Conservation (phyloP, 2,888 invertebrate genomes). For the Oxytorus armatus region DNA sequence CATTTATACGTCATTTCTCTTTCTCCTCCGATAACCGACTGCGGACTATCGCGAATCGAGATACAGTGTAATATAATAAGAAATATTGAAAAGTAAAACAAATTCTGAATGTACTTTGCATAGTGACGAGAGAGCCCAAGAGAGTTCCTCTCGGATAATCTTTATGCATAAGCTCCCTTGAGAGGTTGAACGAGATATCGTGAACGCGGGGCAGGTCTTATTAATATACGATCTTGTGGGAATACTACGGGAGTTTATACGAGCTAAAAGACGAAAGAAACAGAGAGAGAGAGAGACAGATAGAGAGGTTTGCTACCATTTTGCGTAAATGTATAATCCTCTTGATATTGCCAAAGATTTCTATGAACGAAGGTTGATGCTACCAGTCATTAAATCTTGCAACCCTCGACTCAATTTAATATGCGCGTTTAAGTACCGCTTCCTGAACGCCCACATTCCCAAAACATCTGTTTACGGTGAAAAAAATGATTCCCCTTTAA, state of each 20-base stretch:
- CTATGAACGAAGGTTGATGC: neutral
- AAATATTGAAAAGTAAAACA: conserved; percentile 35
- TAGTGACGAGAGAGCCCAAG: conserved; percentile 23
- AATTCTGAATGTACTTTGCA: conserved; percentile 52
- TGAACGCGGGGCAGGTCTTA: conserved; percentile 51
- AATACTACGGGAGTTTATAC: conserved; percentile 44
- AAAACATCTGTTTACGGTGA: too few species aligned
- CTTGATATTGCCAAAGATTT: conserved; percentile 28
- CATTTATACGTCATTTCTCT: conserved; percentile 1
- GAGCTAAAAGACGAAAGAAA: conserved; percentile 34
- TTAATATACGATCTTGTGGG: conserved; percentile 56
- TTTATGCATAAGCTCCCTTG: conserved; percentile 58
- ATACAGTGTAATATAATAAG: conserved; percentile 25
- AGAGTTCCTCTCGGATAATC: conserved; percentile 42
- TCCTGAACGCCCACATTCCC: too few species aligned
- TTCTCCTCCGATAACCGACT: conserved; percentile 16
- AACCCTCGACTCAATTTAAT: neutral
- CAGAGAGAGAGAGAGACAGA: conserved; percentile 9
- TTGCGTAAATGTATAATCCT: conserved; percentile 6
- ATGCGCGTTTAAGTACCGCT: conserved; percentile 7
- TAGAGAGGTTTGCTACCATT: conserved; percentile 20
- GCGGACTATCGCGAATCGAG: conserved; percentile 17
- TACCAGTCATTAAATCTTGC: conserved; percentile 15
- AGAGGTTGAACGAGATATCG: conserved; percentile 38
- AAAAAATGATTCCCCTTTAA: too few species aligned